These are phyloP conservation scores for Lomographa bimaculata DNA, from an alignment of 2,888 invertebrate genomes.

Conservation along the genomic window DNA sequence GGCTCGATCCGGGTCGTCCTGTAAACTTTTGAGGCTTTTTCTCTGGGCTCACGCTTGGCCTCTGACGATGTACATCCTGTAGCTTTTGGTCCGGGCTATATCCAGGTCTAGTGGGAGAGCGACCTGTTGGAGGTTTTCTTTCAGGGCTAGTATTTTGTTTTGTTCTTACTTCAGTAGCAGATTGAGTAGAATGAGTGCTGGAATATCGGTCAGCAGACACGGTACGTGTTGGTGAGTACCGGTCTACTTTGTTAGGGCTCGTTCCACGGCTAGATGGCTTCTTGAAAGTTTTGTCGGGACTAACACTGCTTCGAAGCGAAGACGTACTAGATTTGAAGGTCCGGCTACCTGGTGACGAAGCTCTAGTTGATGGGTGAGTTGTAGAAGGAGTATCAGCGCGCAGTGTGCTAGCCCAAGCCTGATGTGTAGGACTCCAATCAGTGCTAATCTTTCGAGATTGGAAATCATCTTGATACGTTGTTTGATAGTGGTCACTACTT, in stretches of 20 bases:
- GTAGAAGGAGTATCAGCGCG: slow-evolving; percentile 86
- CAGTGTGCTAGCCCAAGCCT: slow-evolving; percentile 89
- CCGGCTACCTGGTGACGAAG: slow-evolving; percentile 82
- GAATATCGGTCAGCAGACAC: slow-evolving; percentile 52
- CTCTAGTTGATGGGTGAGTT: slow-evolving; percentile 72
- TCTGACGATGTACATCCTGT: slow-evolving; percentile 43
- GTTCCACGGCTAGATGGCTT: slow-evolving; percentile 64
- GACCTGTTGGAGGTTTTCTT: slow-evolving; percentile 48
- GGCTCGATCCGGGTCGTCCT: slow-evolving; percentile 45
- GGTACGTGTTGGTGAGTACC: slow-evolving; percentile 58
- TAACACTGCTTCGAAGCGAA: slow-evolving; percentile 80
- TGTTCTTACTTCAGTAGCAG: slow-evolving; percentile 52
- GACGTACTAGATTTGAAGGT: slow-evolving; percentile 78
- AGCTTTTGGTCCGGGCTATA: slow-evolving; percentile 57
- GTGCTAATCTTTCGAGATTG: slow-evolving; percentile 83
- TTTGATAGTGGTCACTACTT: slow-evolving; percentile 79
- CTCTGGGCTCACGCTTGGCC: slow-evolving; percentile 60
- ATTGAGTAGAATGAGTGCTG: slow-evolving; percentile 54
- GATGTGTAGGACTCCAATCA: slow-evolving; percentile 88
- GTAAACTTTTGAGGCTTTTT: slow-evolving; percentile 44
- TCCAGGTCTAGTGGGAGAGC: slow-evolving; percentile 52
- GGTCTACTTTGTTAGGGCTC: slow-evolving; percentile 57
- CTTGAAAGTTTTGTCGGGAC: slow-evolving; percentile 67
- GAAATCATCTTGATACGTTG: slow-evolving; percentile 85
- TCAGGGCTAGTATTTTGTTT: slow-evolving; percentile 52